Evolutionary conservation across 2,888 invertebrate species (phyloP).

Genomic region (Oxyscelio sp.): DNA sequence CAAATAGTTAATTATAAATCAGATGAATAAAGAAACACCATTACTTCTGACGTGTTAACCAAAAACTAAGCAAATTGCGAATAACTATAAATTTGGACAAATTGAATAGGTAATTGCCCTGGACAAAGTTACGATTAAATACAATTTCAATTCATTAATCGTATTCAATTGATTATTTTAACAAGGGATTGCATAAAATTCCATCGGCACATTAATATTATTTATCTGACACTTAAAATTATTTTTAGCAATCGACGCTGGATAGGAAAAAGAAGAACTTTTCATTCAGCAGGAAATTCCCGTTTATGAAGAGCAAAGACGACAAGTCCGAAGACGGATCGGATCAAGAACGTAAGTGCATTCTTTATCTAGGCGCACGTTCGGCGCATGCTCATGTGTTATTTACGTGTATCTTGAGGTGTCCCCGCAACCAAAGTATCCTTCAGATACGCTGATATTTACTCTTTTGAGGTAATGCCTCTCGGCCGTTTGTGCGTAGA

Average conservation of each 20-base stretch:
- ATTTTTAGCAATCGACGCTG: slow-evolving; percentile 95
- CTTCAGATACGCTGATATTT: slow-evolving; percentile 62
- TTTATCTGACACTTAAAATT: too few species aligned
- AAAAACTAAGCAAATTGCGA: too few species aligned
- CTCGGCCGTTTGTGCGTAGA: slow-evolving; percentile 59
- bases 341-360: slow-evolving; percentile 98
- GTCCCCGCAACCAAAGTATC: slow-evolving; percentile 68
- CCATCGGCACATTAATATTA: too few species aligned
- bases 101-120: too few species aligned
- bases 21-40: too few species aligned
- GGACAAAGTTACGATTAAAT: too few species aligned
- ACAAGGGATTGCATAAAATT: too few species aligned
- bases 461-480: slow-evolving; percentile 54
- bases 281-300: slow-evolving; percentile 99
- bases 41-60: too few species aligned
- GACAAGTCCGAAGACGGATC: slow-evolving; percentile 99
- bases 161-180: too few species aligned
- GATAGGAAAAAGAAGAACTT: slow-evolving; percentile 99
- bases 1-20: too few species aligned
- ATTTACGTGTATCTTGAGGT: slow-evolving; percentile 74
- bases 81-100: too few species aligned
- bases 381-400: slow-evolving; percentile 83
- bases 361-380: slow-evolving; percentile 81
- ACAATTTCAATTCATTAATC: too few species aligned
- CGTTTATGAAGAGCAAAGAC: slow-evolving; percentile 99